These are phyloP conservation scores for Calliopsis andreniformis DNA, from an alignment of 1,140 invertebrate genomes.

Conservation along the genomic window DNA sequence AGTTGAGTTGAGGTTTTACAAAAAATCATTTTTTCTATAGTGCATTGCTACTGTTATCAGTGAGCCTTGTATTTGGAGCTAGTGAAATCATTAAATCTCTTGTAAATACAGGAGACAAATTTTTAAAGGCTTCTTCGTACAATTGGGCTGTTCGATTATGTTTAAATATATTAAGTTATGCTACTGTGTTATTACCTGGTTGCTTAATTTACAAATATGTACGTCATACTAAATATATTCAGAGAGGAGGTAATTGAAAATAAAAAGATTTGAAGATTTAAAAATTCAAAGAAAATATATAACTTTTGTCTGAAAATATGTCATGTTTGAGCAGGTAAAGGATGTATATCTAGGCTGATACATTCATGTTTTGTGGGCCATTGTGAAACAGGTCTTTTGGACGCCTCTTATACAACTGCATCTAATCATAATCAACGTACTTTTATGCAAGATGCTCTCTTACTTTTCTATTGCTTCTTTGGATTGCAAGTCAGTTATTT, in stretches of 20 bases:
- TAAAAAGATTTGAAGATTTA: not conserved
- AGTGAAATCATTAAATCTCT: constrained; percentile 82
- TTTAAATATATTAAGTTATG: constrained; percentile 94
- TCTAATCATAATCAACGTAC: constrained; percentile 73
- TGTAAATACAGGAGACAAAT: constrained; percentile 78
- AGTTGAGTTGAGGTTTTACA: constrained; percentile 4
- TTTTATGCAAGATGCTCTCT: constrained; percentile 82
- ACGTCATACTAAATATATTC: constrained; percentile 89
- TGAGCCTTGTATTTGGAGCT: constrained; percentile 82
- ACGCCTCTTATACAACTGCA: constrained; percentile 70
- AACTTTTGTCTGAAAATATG: not conserved
- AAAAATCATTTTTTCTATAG: constrained; percentile 72
- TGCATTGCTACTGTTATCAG: constrained; percentile 79
- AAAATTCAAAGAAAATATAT: not conserved
- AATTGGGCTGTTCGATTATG: constrained; percentile 90
- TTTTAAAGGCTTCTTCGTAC: constrained; percentile 78
- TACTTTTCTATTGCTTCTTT: constrained; percentile 90
- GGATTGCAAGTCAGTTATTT: constrained; percentile 95
- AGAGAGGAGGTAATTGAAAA: constrained; percentile 86
- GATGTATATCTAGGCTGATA: constrained; percentile 82
- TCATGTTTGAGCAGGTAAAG: constrained; percentile 74
- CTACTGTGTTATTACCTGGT: constrained; percentile 92
- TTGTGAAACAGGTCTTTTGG: constrained; percentile 77
- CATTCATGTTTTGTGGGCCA: constrained; percentile 86
- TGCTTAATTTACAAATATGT: constrained; percentile 93